Evolutionary conservation across 2,113 vertebrate species (phyloP).

Genomic region (Neolamprologus devosi): DNA sequence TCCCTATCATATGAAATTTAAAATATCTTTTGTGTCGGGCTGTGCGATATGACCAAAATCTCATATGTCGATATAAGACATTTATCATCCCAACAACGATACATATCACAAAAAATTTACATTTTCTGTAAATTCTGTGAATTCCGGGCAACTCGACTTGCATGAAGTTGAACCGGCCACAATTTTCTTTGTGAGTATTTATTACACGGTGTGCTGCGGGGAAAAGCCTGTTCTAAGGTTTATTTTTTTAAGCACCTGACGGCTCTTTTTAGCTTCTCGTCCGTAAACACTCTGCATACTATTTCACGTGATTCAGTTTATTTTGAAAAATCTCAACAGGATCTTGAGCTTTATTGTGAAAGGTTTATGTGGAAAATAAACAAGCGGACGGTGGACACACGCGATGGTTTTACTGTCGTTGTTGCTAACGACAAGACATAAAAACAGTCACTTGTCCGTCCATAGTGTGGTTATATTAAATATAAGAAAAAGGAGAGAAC

Average conservation of each 20-base stretch:
- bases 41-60: background rate
- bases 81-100: background rate
- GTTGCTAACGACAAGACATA: background rate
- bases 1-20: background rate
- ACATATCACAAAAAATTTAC: background rate
- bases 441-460: background rate
- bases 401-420: background rate
- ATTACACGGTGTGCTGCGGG: background rate
- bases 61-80: background rate
- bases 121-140: background rate
- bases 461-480: background rate
- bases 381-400: rapidly evolving
- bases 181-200: background rate
- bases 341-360: background rate
- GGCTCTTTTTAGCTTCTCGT: background rate
- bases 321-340: background rate
- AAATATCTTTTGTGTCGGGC: background rate
- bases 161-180: background rate
- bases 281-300: background rate
- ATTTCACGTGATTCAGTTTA: background rate
- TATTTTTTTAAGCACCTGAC: background rate
- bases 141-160: background rate
- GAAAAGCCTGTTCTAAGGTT: background rate
- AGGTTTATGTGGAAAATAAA: background rate
- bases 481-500: background rate